Base-by-base conservation (phyloP, 1,140 invertebrate species). In the Phthorimaea operculella region DNA sequence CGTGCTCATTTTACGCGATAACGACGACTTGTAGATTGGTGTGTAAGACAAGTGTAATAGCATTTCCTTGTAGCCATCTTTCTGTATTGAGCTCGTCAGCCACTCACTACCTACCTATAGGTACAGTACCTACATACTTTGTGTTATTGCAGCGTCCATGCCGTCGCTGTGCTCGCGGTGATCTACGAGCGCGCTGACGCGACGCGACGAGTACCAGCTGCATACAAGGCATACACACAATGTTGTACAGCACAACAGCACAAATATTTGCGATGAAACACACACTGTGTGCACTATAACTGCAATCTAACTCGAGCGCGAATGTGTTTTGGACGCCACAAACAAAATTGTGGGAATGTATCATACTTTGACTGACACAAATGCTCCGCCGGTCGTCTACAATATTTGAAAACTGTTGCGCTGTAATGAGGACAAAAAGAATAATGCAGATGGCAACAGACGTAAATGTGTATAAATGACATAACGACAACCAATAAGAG, bases 231-330 rank as follows among this genome's bases (percentile, higher is more conserved):
- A 28, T 39, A 14, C 14, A 47, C 11, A 47, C 11, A 14, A 11
- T 11, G 11, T 17, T 14, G n/a, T 14, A 47, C 16, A 16, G 15
- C 11, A 47, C 44, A 47, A 47, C 16, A 16, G 15, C 11, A 47
- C 44, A 47, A 47, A 47, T 47, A 47, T 47, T 47, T 47, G 44
- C 44, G 5, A 17, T 47, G n/a, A 47, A 47, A 47, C 16, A 39
- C 36, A 39, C 36, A 14, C 44, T 16, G 44, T 15, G 12, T 28
- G 21, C 2, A 28, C 21, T 28, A 6, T 9, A n/a, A 9, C n/a
- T 47, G 44, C 44, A 39, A 39, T 9, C 15, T 9, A 11, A 14
- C 16, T 47, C n/a, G 16, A 47, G 44, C 44, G 44, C 44, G 4
- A 47, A n/a, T 17, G 44, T 17, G 44, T 47, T 47, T 47, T 11